These are phyloP conservation scores for Drosophila tani DNA, from an alignment of 1,140 invertebrate genomes.

Conservation along the genomic window DNA sequence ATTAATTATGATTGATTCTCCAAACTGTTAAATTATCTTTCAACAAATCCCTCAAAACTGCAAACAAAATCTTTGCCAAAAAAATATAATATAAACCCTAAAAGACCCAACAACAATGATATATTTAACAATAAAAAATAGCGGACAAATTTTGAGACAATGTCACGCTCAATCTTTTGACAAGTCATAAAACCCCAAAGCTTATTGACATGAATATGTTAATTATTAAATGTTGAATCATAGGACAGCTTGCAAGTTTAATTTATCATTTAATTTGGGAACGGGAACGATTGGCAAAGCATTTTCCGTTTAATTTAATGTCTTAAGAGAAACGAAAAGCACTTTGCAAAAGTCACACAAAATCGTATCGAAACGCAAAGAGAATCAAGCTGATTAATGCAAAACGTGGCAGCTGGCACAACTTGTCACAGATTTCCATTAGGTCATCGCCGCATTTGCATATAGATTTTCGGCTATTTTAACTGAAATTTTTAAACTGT, in stretches of 20 bases:
- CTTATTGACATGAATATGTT: not conserved
- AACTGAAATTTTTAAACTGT: conserved; percentile 45
- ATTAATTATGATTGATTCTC: conserved; percentile 8
- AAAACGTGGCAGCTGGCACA: conserved; percentile 72
- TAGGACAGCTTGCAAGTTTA: conserved; percentile 22
- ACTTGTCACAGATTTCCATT: conserved; percentile 78
- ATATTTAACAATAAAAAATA: conserved; percentile 20
- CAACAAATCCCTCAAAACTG: not conserved
- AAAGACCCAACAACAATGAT: conserved; percentile 2
- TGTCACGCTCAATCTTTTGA: conserved; percentile 19
- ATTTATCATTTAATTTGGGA: conserved; percentile 34
- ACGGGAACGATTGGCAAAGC: not conserved
- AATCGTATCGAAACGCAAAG: conserved; percentile 23
- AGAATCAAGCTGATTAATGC: conserved; percentile 74
- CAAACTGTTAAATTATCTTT: not conserved
- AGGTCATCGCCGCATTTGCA: conserved; percentile 77
- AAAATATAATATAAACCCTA: not conserved
- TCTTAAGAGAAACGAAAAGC: conserved; percentile 14
- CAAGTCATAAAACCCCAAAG: conserved; percentile 1
- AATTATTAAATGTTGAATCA: conserved; percentile 11
- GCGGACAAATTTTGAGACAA: conserved; percentile 16
- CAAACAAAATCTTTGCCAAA: not conserved
- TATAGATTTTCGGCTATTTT: conserved; percentile 43
- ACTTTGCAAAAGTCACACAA: conserved; percentile 29
- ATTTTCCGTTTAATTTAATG: conserved; percentile 34